Evolutionary conservation across 1,140 invertebrate species (phyloP), one percentile per base, ranked within the genome.

Genomic region (Drosophila littoralis): DNA sequence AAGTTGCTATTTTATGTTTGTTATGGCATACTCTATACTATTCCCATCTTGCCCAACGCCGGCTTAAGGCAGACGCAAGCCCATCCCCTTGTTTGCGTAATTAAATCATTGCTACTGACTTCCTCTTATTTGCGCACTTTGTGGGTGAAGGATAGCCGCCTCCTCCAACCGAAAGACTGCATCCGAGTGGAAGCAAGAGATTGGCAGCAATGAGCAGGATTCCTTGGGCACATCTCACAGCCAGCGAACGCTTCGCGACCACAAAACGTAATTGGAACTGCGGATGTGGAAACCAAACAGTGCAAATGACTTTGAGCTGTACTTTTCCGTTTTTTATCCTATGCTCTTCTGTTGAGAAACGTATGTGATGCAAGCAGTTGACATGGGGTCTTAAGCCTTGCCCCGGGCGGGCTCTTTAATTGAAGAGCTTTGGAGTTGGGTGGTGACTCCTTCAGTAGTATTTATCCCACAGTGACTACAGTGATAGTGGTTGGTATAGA

Each of bases 191-290:
- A 12, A 45, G n/a, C 9, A 4, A 8, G 22, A 60, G 48, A 60
- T 58, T 50, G 22, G 17, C 9, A 43, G 43, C 15, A 46, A 36
- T 40, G 22, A 55, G 22, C 35, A 22, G 32, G 6, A 69, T 58
- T 58, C 51, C 42, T 55, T 50, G 33, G 22, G 33, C 69, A 79
- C 67, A 72, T 70, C 57, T 59, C 58, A 40, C 9, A 64, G 69
- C 28, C 50, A 52, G 22, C 54, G 36, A 61, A 67, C 65, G 71
- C 61, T 77, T 70, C 60, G 48, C 66, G 57, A 61, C 70, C 63
- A 67, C 63, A 64, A 38, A 54, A 63, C 77, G 71, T 86, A 86
- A 82, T 86, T 86, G 83, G 85, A 86, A 79, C 77, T 79, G 82
- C 71, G 79, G 54, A 78, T 85, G 71, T 79, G 79, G 67, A 66